Evolutionary conservation across 2,888 invertebrate species (phyloP).

Genomic region (Apoderus coryli): DNA sequence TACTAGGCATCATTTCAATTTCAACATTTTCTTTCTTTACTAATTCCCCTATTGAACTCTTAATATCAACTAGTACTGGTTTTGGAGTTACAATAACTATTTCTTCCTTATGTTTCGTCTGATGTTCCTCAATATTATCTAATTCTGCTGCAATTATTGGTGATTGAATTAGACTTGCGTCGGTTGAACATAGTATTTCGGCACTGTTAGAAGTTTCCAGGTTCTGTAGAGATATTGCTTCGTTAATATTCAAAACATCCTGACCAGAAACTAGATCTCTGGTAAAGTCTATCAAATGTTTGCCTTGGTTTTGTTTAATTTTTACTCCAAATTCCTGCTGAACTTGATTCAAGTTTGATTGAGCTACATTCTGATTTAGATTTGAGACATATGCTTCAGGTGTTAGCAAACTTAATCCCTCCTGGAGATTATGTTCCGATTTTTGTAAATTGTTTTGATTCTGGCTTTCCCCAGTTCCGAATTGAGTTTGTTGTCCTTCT

Average conservation of each 20-base stretch:
- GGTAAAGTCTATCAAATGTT: constrained; percentile 40
- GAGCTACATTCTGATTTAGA: too few relatives aligned
- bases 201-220: constrained; percentile 18
- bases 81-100: constrained; percentile 39
- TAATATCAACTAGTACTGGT: constrained; percentile 39
- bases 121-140: constrained; percentile 19
- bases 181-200: constrained; percentile 9
- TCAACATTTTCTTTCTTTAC: constrained; percentile 32
- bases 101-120: constrained; percentile 18
- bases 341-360: too few relatives aligned
- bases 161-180: constrained; percentile 21
- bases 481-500: too few relatives aligned
- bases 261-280: constrained; percentile 47
- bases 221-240: constrained; percentile 25
- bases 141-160: constrained; percentile 32
- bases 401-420: too few relatives aligned
- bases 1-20: constrained; percentile 51
- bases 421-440: too few relatives aligned
- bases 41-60: constrained; percentile 39
- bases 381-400: too few relatives aligned
- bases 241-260: constrained; percentile 48
- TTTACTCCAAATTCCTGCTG: too few relatives aligned
- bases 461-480: too few relatives aligned
- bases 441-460: too few relatives aligned
- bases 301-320: constrained; percentile 16